A percentile compares a stretch with the other conserved stretches of the same genome.
phyloP scores from a whole-genome alignment of 2,113 vertebrate genomes.

The Sylvia atricapilla region DNA sequence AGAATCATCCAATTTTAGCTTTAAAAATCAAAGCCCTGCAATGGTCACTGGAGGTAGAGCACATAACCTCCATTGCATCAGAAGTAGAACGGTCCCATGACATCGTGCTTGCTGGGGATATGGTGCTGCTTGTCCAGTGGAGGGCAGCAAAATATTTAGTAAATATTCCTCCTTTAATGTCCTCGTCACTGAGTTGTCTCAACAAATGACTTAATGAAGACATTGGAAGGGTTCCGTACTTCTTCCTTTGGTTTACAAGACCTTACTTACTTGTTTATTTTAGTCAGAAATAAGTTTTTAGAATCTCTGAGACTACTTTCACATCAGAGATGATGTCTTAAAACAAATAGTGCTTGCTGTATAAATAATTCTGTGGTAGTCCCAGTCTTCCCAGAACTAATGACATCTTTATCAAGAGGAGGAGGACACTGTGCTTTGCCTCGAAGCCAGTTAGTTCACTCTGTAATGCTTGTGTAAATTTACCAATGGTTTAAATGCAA shows the following conservation, averaged over 20 bases:
- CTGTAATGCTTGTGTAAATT: slow-evolving; percentile 27
- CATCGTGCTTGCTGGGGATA: too few relatives aligned
- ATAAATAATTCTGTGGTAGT: background rate
- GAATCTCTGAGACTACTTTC: background rate
- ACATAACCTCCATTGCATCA: background rate
- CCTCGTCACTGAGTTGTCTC: background rate
- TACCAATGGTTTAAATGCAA: background rate
- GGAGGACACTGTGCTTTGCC: background rate
- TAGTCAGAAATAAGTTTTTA: background rate
- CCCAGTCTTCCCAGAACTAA: background rate
- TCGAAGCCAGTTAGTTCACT: background rate
- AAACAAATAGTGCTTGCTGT: background rate
- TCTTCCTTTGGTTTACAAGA: background rate
- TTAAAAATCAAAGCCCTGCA: background rate
- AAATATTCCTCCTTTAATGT: background rate
- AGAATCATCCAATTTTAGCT: background rate
- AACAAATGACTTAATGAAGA: background rate
- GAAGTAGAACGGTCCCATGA: background rate
- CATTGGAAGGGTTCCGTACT: background rate
- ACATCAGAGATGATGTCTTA: background rate
- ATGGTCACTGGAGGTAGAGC: background rate
- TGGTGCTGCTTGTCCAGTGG: slow-evolving; percentile 38
- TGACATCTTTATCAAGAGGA: background rate
- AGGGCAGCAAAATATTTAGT: slow-evolving; percentile 65
- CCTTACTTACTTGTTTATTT: background rate